Conservation (phyloP, 2,888 invertebrate species). For the Pyrrhosoma nymphula region DNA sequence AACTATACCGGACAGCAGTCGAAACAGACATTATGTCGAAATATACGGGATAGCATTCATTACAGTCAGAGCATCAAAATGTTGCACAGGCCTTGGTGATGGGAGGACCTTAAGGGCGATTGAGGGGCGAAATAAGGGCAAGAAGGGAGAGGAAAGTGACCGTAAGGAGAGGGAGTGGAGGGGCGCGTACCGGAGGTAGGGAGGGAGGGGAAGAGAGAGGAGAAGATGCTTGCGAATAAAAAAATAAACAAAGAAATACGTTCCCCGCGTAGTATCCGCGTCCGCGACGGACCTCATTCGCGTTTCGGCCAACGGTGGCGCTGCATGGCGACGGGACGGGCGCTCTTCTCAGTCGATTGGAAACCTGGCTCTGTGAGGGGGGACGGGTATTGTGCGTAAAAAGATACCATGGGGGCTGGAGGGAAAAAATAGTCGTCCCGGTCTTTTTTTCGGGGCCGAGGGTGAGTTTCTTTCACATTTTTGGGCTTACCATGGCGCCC, state of each 20-base stretch:
- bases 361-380: background rate
- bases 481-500: background rate
- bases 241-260: background rate
- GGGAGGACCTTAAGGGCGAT: background rate
- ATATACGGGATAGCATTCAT: no score
- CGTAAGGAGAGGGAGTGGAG: background rate
- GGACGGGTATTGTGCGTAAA: background rate
- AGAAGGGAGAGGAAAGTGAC: no score
- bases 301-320: background rate
- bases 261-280: background rate
- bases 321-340: background rate
- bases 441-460: background rate
- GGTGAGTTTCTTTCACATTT: background rate
- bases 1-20: no score
- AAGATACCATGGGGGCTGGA: no score
- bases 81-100: no score
- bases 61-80: no score
- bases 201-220: background rate
- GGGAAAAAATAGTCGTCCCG: background rate
- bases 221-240: background rate
- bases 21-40: no score
- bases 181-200: background rate
- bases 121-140: background rate
- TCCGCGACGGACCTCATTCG: background rate
- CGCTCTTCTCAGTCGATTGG: background rate